These are phyloP conservation scores for Neoseiulus cucumeris DNA, from an alignment of 1,140 invertebrate genomes.

Conservation along the genomic window DNA sequence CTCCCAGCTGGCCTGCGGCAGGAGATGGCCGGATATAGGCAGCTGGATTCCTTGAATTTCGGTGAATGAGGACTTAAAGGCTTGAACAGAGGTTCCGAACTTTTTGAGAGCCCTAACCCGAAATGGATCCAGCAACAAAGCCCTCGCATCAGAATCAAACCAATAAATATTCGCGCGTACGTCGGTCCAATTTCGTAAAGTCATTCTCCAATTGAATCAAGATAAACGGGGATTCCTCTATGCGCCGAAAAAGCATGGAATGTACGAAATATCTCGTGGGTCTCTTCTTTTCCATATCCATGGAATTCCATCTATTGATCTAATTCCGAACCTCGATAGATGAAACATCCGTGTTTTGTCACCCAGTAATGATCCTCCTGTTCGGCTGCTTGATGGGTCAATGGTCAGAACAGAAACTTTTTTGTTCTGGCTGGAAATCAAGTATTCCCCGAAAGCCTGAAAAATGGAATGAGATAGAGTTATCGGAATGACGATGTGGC, in stretches of 20 bases:
- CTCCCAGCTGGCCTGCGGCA: neutral
- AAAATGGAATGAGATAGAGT: neutral
- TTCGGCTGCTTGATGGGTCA: neutral
- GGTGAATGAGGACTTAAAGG: neutral
- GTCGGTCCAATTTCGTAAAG: too few species aligned
- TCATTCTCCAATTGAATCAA: too few species aligned
- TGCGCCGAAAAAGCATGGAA: too few species aligned
- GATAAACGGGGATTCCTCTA: too few species aligned
- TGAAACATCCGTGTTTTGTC: neutral
- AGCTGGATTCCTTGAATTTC: neutral
- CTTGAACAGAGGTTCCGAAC: too few species aligned
- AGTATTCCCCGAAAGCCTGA: neutral
- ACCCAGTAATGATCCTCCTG: neutral
- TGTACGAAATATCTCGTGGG: too few species aligned
- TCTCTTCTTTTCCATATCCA: too few species aligned
- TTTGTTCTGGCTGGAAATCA: neutral
- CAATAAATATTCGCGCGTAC: too few species aligned
- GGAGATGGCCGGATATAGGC: neutral
- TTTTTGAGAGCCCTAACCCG: too few species aligned
- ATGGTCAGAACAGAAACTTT: neutral
- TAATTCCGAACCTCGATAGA: neutral
- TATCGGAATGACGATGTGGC: neutral
- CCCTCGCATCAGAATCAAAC: too few species aligned
- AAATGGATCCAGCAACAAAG: too few species aligned
- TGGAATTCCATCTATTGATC: too few species aligned